A percentile compares a stretch with the other conserved stretches of the same genome.
phyloP scores from a whole-genome alignment of 1,140 invertebrate species.

The Aphelinus atriplicis region DNA sequence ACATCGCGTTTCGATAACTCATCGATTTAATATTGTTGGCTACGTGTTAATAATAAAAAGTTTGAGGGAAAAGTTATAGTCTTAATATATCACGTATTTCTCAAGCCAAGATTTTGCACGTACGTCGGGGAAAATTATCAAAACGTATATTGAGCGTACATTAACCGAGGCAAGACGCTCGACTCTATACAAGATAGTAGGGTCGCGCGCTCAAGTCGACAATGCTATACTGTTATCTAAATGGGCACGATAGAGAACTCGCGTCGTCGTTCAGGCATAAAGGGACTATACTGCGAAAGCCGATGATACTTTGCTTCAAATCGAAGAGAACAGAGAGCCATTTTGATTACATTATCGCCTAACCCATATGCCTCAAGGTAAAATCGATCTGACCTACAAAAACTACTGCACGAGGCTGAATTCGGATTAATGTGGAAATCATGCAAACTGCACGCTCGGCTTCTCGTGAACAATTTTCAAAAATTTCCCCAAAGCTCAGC shows the following conservation, averaged over 20 bases:
- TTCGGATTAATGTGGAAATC: constrained; percentile 16
- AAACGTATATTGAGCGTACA: too few relatives aligned
- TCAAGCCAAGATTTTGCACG: too few relatives aligned
- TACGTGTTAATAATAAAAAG: too few relatives aligned
- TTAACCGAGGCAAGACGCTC: too few relatives aligned
- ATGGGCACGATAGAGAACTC: constrained; percentile 14
- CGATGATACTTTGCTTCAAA: neutral
- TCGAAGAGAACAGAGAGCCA: neutral
- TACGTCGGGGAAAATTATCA: too few relatives aligned
- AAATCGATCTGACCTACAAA: neutral
- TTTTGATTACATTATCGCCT: constrained; percentile 4
- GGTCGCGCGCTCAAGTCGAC: neutral
- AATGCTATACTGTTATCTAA: constrained; percentile 20
- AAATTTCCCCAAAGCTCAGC: too few relatives aligned
- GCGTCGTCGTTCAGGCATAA: neutral
- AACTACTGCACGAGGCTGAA: neutral
- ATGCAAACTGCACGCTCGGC: constrained; percentile 7
- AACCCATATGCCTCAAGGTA: neutral
- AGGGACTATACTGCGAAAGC: neutral
- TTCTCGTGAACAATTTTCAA: neutral
- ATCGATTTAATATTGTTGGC: too few relatives aligned
- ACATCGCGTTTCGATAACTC: too few relatives aligned
- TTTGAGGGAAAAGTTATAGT: too few relatives aligned
- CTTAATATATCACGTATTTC: too few relatives aligned
- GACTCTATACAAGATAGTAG: too few relatives aligned